phyloP scores from a whole-genome alignment of 2,113 vertebrate species.

The Heloderma charlesbogerti region DNA sequence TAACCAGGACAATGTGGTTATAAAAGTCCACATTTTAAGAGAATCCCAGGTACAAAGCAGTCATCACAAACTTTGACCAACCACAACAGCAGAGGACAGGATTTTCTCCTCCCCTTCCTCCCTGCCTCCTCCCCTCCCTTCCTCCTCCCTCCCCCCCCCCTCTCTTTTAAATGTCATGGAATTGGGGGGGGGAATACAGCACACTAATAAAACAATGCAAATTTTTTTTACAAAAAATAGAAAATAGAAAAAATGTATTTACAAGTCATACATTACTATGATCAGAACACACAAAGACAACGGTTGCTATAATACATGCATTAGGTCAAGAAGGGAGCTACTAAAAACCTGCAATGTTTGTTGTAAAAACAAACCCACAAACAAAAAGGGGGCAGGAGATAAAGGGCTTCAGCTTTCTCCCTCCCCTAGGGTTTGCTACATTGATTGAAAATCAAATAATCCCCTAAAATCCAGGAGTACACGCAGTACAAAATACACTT shows the following conservation, averaged over 20 bases:
- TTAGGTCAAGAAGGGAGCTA: constrained; percentile 71
- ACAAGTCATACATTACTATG: constrained; percentile 86
- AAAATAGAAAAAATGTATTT: constrained; percentile 91
- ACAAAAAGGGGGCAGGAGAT: constrained; percentile 10
- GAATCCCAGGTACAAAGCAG: constrained; percentile 62
- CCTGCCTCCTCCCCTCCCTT: constrained; percentile 4
- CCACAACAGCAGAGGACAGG: constrained; percentile 77
- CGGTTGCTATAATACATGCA: constrained; percentile 84
- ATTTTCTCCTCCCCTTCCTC: constrained; percentile 36
- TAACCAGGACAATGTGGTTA: constrained; percentile 44
- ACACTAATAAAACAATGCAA: constrained; percentile 84
- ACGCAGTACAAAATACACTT: constrained; percentile 75
- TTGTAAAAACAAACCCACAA: constrained; percentile 51
- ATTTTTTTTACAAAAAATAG: constrained; percentile 83
- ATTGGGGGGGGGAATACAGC: constrained; percentile 80
- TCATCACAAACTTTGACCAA: constrained; percentile 74
- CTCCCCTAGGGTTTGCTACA: constrained; percentile 79
- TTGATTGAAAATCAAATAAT: constrained; percentile 75
- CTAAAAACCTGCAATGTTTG: constrained; percentile 72
- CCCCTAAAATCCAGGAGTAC: constrained; percentile 70
- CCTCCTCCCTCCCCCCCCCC: constrained; percentile 25
- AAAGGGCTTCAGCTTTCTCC: constrained; percentile 56
- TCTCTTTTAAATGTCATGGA: constrained; percentile 71
- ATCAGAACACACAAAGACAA: constrained; percentile 81
- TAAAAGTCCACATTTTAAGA: constrained; percentile 60